These are phyloP conservation scores for Drosophila kurseongensis DNA, from an alignment of 1,140 invertebrate genomes.

Conservation along the genomic window DNA sequence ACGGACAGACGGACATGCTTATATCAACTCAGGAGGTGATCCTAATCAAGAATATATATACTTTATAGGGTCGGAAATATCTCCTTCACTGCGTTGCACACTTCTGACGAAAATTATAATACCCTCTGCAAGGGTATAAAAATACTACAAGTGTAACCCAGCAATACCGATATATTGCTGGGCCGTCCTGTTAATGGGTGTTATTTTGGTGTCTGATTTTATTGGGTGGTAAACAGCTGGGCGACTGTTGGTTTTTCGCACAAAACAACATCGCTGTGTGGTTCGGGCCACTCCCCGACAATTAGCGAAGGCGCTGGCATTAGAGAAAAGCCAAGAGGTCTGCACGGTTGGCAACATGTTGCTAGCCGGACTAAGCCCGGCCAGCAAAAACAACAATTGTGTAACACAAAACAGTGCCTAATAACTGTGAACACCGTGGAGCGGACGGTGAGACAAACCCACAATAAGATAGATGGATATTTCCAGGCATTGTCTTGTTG, in stretches of 20 bases:
- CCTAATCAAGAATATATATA: too few relatives aligned
- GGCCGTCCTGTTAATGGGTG: slow-evolving; percentile 38
- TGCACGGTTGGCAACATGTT: slow-evolving; percentile 42
- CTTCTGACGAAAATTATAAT: too few relatives aligned
- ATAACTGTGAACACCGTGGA: slow-evolving; percentile 29
- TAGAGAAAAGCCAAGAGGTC: slow-evolving; percentile 21
- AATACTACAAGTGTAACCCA: slow-evolving; percentile 23
- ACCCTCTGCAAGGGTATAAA: too few relatives aligned
- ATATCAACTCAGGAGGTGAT: too few relatives aligned
- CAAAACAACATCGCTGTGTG: slow-evolving; percentile 52
- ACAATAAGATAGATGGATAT: slow-evolving; percentile 64
- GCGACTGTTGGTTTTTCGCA: slow-evolving; percentile 61
- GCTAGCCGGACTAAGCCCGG: slow-evolving; percentile 33
- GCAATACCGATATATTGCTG: slow-evolving; percentile 3
- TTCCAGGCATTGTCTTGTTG: slow-evolving; percentile 76
- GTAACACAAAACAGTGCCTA: slow-evolving; percentile 41
- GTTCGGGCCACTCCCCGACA: slow-evolving; percentile 53
- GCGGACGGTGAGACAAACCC: slow-evolving; percentile 8
- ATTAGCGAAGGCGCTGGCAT: slow-evolving; percentile 41
- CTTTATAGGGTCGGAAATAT: too few relatives aligned
- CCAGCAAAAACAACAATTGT: slow-evolving; percentile 40
- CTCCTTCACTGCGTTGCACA: too few relatives aligned
- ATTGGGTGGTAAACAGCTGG: slow-evolving; percentile 50
- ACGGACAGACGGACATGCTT: too few relatives aligned
- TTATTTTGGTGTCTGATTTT: slow-evolving; percentile 36